Percentiles rank a stretch among this genome's conserved stretches.
Conservation (phyloP, 1,140 invertebrate species). For the Globodera rostochiensis region DNA sequence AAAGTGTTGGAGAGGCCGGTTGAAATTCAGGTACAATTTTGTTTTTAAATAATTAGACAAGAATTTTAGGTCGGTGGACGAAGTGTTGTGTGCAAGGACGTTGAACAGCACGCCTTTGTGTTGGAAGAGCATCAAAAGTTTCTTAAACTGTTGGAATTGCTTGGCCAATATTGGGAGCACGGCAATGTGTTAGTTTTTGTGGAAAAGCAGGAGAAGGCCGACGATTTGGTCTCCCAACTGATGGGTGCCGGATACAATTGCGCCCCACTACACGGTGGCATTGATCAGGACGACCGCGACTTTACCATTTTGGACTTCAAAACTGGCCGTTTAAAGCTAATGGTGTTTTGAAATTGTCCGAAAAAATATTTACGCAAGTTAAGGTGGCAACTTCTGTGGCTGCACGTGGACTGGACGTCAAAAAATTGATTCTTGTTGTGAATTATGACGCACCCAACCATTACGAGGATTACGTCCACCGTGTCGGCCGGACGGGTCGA, state of each 20-base stretch:
- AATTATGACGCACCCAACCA: slow-evolving; percentile 99
- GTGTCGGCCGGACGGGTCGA: slow-evolving; percentile 82
- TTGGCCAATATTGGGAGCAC: slow-evolving; percentile 89
- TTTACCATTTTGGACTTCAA: slow-evolving; percentile 98
- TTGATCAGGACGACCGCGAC: slow-evolving; percentile 98
- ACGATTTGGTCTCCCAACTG: slow-evolving; percentile 88
- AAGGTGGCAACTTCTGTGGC: slow-evolving; percentile 91
- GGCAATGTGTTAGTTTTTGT: slow-evolving; percentile 96
- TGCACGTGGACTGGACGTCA: slow-evolving; percentile 93
- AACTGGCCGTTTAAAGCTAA: slow-evolving; percentile 77
- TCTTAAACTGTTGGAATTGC: slow-evolving; percentile 89
- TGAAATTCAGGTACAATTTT: slow-evolving; percentile 75
- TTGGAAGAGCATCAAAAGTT: slow-evolving; percentile 93
- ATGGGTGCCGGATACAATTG: slow-evolving; percentile 94
- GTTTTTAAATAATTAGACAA: slow-evolving; percentile 56
- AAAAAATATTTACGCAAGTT: slow-evolving; percentile 21
- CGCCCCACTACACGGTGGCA: slow-evolving; percentile 95
- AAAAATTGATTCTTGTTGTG: slow-evolving; percentile 93
- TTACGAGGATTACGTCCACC: slow-evolving; percentile 99
- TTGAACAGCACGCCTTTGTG: slow-evolving; percentile 88
- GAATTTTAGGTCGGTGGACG: slow-evolving; percentile 76
- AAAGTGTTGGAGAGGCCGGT: slow-evolving; percentile 90
- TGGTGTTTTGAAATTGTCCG: slow-evolving; percentile 66
- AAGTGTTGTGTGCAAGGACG: slow-evolving; percentile 96
- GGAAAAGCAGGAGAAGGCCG: slow-evolving; percentile 95